Evolutionary conservation across 2,797 vertebrate genomes (phyloP), one percentile per base, ranked within the genome.

Genomic region (Tympanoctomys barrerae): DNA sequence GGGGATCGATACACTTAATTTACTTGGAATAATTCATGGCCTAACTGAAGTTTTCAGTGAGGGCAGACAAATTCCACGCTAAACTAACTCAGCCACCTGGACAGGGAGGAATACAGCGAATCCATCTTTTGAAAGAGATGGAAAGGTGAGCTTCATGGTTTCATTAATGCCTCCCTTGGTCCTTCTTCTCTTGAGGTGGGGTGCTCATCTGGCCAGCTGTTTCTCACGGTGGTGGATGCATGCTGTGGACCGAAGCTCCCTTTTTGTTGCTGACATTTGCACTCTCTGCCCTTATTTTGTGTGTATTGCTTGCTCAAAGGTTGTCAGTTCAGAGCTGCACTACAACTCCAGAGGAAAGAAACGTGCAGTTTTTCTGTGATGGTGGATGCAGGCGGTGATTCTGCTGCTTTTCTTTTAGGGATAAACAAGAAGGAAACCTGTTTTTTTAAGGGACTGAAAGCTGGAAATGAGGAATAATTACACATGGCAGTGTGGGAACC

Each of bases 21-120:
- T 97, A 97, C 96, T 97, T 91, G 93, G 96, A 97, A 97, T 97
- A 97, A 97, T 97, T 97, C 97, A 97, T 97, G 91, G 93, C 93
- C 93, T 93, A 94, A 94, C 90, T 2, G 0, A 91, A 96, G 92
- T 97, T 97, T 97, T 97, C 96, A 97, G 96, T 3, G 90, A 96
- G 89, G 79, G 90, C 92, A 96, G 94, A 96, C 88, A 87, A 81
- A 97, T 95, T 94, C 92, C 71, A 78, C 57, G 52, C 80, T 77
- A 85, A 96, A 87, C 92, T 84, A 87, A 89, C 96, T 96, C 95
- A 96, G 61, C 66, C 93, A 94, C 94, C 97, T 92, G 88, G 83
- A 91, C 59, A 10, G 5, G 31, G 90, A 92, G 75, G 49, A 87
- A 68, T 66, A 46, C 42, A 52, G 90, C 18, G 87, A 96, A 94